These are phyloP conservation scores for Centruroides sculpturatus DNA, from an alignment of 1,140 invertebrate species.

Conservation along the genomic window DNA sequence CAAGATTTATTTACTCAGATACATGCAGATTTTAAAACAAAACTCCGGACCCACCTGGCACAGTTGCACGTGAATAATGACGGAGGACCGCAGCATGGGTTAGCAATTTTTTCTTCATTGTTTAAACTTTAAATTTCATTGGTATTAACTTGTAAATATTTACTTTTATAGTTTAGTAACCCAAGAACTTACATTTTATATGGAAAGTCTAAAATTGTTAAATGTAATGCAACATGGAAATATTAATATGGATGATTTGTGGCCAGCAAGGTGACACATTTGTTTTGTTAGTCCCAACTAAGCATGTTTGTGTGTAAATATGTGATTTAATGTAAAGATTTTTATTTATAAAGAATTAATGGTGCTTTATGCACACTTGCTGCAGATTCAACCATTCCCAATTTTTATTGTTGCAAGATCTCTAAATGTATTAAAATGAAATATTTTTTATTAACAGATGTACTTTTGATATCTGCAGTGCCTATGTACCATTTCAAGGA, in stretches of 20 bases:
- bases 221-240: slow-evolving; percentile 8
- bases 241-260: slow-evolving; percentile 18
- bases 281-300: too few relatives aligned
- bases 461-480: too few relatives aligned
- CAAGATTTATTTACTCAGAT: slow-evolving; percentile 64
- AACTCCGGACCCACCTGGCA: slow-evolving; percentile 62
- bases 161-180: slow-evolving; percentile 60
- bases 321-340: too few relatives aligned
- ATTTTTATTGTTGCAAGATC: too few relatives aligned
- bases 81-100: slow-evolving; percentile 89
- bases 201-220: slow-evolving; percentile 60
- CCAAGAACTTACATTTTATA: slow-evolving; percentile 88
- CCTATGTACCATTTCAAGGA: too few relatives aligned
- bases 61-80: slow-evolving; percentile 84
- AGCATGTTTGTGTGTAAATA: too few relatives aligned
- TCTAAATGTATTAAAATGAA: too few relatives aligned
- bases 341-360: too few relatives aligned
- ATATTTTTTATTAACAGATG: too few relatives aligned
- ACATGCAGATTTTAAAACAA: slow-evolving; percentile 72
- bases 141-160: slow-evolving; percentile 4
- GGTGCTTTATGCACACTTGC: too few relatives aligned
- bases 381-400: too few relatives aligned
- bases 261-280: slow-evolving; percentile 11
- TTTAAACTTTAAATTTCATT: neutral
- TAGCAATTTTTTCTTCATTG: slow-evolving; percentile 20